phyloP scores from a whole-genome alignment of 2,113 vertebrate genomes.

The Eclectus roratus region DNA sequence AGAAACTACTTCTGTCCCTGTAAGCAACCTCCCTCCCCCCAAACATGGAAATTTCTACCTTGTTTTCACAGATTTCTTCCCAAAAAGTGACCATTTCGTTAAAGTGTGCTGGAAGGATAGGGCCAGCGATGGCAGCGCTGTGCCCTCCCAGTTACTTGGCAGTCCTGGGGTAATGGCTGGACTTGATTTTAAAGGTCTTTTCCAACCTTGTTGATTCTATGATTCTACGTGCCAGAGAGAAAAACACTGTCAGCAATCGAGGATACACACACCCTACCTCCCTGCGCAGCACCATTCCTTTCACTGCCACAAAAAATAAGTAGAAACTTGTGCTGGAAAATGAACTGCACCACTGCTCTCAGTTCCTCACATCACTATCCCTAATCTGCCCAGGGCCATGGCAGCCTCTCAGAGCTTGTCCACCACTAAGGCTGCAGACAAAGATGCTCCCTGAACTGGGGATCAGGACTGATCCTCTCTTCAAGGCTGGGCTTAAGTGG shows the following conservation, averaged over 20 bases:
- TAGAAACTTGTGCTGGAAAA: neutral
- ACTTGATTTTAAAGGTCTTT: neutral
- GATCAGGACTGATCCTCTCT: neutral
- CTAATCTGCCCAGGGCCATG: neutral
- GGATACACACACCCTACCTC: neutral
- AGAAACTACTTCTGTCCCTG: neutral
- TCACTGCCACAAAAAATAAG: neutral
- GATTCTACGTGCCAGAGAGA: neutral
- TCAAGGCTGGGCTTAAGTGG: neutral
- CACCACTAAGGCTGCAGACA: neutral
- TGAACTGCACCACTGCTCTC: accelerated
- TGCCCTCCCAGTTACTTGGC: neutral
- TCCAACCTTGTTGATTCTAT: neutral
- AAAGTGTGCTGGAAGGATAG: neutral
- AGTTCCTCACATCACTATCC: accelerated
- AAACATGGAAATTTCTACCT: accelerated
- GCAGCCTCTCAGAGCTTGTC: neutral
- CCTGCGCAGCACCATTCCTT: accelerated
- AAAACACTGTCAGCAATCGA: accelerated
- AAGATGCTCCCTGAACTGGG: neutral
- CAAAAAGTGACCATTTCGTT: neutral
- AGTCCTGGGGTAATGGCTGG: neutral
- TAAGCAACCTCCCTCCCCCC: neutral
- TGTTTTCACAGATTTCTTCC: neutral
- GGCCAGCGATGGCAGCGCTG: neutral